Base-by-base conservation (phyloP, 2,888 invertebrate species). In the Sphecodes monilicornis region DNA sequence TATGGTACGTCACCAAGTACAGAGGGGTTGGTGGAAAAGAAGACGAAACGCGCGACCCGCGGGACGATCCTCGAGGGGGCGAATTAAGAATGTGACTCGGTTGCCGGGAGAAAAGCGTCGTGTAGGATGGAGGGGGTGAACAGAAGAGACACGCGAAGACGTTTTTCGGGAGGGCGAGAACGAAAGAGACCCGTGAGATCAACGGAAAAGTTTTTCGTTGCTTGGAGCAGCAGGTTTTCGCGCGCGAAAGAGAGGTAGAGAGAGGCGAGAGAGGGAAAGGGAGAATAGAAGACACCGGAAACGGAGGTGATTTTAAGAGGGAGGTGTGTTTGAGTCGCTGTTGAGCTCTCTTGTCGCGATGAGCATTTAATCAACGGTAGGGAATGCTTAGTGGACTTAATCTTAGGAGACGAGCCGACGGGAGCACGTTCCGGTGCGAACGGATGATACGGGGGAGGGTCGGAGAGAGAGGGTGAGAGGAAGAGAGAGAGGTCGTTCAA, bases 291-390 rank as follows among this genome's bases (percentile, higher is more conserved):
- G 50, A 46, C n/a, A 60, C 18, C n/a, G 26, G n/a, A 26, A n/a
- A 75, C 36, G 66, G 50, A 39, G 68, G 18, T 60, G 11, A 64
- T 39, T 66, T 36, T 66, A 84, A 68, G 39, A n/a, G 54, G 74
- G 82, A 39, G 43, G 60, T 66, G 72, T 66, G 66, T 60, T 64
- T 18, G 76, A 78, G 69, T 64, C 66, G 72, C 78, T 66, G 77
- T 80, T 86, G 84, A 80, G 88, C 90, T 89, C 90, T 91, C 91
- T 90, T 82, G 91, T 90, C 92, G 92, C 92, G 41, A 92, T 91
- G 93, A 94, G 93, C 93, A 93, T 94, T 93, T 94, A 93, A 94
- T 94, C 93, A 94, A 93, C 91, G 92, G 91, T 93, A 93, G 92
- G 90, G 86, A 86, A 91, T 90, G 91, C 84, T 86, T 84, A 73